A percentile compares a stretch with the other conserved stretches of the same genome.
Evolutionary conservation across 2,888 invertebrate species (phyloP).

Genomic region (Andrena praecox): DNA sequence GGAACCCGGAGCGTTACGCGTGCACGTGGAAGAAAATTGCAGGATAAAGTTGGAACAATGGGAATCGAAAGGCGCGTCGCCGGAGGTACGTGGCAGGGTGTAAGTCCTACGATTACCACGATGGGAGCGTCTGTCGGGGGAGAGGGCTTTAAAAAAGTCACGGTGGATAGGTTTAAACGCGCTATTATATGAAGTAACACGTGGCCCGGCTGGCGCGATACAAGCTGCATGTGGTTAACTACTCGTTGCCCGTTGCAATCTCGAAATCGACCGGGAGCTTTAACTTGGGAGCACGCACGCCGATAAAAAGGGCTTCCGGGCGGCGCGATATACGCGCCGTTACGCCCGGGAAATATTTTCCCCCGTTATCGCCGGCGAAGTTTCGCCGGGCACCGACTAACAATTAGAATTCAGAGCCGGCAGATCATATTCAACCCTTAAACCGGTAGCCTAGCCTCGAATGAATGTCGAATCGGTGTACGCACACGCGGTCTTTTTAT

Average conservation of each 20-base stretch:
- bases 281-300: constrained; percentile 60
- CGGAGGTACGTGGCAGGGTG: constrained; percentile 11
- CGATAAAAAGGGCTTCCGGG: constrained; percentile 47
- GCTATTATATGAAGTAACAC: constrained; percentile 62
- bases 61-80: constrained; percentile 24
- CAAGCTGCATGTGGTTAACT: constrained; percentile 67
- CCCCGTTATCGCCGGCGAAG: constrained; percentile 45
- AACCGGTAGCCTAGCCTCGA: constrained; percentile 6
- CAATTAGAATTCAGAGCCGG: constrained; percentile 38
- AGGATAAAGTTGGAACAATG: too few species aligned
- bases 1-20: not conserved
- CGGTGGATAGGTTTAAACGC: constrained; percentile 63
- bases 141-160: constrained; percentile 63
- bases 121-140: constrained; percentile 37
- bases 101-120: constrained; percentile 30
- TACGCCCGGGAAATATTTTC: constrained; percentile 40
- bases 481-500: not conserved
- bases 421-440: constrained; percentile 53
- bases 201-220: constrained; percentile 41
- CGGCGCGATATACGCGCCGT: constrained; percentile 40
- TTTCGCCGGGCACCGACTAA: constrained; percentile 20
- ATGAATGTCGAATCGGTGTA: not conserved
- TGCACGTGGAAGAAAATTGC: constrained; percentile 6
- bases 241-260: constrained; percentile 62
- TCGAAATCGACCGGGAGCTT: constrained; percentile 56